Percentiles rank a stretch among this genome's conserved stretches.
Conservation (phyloP, 2,797 vertebrate genomes). For the Smutsia gigantea region DNA sequence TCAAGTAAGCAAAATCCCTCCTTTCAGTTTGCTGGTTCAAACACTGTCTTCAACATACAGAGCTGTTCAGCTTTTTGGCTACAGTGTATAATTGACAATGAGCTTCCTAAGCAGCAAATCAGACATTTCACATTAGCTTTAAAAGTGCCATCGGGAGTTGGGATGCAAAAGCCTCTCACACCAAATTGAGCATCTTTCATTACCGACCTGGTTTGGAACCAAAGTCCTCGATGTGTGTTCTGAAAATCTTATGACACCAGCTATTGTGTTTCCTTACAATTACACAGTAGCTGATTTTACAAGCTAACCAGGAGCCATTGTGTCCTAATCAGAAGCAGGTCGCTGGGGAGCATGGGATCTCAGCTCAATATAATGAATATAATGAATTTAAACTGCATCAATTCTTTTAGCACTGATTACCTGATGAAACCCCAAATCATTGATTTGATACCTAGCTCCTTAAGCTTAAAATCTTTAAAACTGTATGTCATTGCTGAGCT, state of each 20-base stretch:
- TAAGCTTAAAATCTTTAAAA: conserved; percentile 16
- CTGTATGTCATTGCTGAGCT: neutral
- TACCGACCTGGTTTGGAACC: conserved; percentile 17
- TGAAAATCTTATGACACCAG: conserved; percentile 57
- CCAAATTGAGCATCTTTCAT: conserved; percentile 29
- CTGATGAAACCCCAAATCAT: conserved; percentile 52
- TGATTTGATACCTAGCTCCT: conserved; percentile 25
- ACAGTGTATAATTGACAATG: neutral
- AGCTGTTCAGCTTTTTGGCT: neutral
- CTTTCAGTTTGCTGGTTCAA: neutral
- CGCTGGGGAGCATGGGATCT: conserved; percentile 34
- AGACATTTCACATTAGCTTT: conserved; percentile 36
- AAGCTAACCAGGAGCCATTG: conserved; percentile 12
- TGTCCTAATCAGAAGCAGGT: conserved; percentile 53
- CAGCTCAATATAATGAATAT: conserved; percentile 28
- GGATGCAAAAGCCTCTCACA: neutral
- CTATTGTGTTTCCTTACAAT: conserved; percentile 58
- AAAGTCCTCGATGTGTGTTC: conserved; percentile 3
- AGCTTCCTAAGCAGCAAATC: conserved; percentile 23
- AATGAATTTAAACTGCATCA: conserved; percentile 48
- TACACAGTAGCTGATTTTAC: conserved; percentile 59
- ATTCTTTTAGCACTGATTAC: conserved; percentile 50
- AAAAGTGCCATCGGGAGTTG: neutral
- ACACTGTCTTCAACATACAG: neutral
- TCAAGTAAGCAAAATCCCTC: neutral